A percentile compares a stretch with the other conserved stretches of the same genome.
phyloP scores from a whole-genome alignment of 2,113 vertebrate species.

The Gallinago undulata region DNA sequence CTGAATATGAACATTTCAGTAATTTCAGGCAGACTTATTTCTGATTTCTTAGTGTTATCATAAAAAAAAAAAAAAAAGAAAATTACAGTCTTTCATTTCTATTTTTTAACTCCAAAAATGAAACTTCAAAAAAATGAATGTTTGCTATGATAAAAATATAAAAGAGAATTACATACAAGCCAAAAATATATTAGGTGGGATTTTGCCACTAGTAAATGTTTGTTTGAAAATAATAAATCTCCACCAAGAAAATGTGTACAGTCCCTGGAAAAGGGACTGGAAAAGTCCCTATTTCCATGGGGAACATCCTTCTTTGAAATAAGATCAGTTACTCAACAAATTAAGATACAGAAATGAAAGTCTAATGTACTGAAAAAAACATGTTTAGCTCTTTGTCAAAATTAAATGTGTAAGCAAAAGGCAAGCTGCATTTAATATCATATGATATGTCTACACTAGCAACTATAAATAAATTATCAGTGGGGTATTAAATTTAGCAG shows the following conservation, averaged over 20 bases:
- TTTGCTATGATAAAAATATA: not conserved
- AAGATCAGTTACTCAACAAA: not conserved
- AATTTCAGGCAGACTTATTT: not conserved
- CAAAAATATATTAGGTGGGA: not conserved
- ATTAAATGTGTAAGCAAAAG: not conserved
- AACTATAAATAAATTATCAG: not conserved
- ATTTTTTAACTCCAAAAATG: not conserved
- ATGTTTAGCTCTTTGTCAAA: not conserved
- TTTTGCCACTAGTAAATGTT: not conserved
- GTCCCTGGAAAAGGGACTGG: not conserved
- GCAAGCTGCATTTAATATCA: not conserved
- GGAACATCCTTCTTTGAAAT: not conserved
- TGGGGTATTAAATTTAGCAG: not conserved
- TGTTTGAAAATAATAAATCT: not conserved
- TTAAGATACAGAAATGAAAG: not conserved
- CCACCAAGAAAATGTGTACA: not conserved
- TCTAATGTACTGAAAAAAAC: not conserved
- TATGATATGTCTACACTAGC: not conserved
- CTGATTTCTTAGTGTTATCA: not conserved
- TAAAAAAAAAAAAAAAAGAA: not conserved
- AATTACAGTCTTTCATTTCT: not conserved
- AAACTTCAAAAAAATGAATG: not conserved
- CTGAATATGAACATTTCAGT: not conserved
- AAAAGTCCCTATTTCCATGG: not conserved
- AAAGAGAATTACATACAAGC: not conserved